Evolutionary conservation across 2,113 vertebrate species (phyloP).

Genomic region (Nothoprocta pentlandii): DNA sequence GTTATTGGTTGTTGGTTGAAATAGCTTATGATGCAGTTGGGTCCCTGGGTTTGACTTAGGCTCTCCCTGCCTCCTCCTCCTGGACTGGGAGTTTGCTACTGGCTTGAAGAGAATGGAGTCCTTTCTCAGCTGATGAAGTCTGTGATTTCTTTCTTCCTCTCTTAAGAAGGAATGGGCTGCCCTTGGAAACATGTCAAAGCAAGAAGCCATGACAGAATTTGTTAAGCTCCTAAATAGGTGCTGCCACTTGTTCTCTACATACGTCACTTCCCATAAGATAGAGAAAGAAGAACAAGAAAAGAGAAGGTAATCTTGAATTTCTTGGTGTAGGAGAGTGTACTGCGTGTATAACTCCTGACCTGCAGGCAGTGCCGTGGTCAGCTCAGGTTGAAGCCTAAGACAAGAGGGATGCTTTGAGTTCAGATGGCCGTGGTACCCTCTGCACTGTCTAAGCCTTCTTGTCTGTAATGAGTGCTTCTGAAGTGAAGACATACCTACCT

Average conservation of each 20-base stretch:
- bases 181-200: conserved; percentile 90
- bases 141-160: background rate
- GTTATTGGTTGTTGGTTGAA: background rate
- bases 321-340: background rate
- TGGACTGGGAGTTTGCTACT: background rate
- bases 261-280: conserved; percentile 95
- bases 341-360: background rate
- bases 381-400: background rate
- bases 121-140: background rate
- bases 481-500: background rate
- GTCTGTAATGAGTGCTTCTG: background rate
- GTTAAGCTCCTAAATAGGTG: conserved; percentile 93
- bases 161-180: conserved; percentile 95
- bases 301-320: conserved; percentile 84
- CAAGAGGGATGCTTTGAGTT: background rate
- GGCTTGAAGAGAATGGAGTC: background rate
- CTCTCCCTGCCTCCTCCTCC: no score
- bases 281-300: conserved; percentile 96
- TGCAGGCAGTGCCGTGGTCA: background rate
- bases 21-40: background rate
- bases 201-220: conserved; percentile 96
- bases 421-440: background rate
- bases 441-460: background rate
- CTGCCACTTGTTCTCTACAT: conserved; percentile 94
- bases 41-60: background rate